Evolutionary conservation across 2,113 vertebrate genomes (phyloP).

Genomic region (Pterocles orientalis): DNA sequence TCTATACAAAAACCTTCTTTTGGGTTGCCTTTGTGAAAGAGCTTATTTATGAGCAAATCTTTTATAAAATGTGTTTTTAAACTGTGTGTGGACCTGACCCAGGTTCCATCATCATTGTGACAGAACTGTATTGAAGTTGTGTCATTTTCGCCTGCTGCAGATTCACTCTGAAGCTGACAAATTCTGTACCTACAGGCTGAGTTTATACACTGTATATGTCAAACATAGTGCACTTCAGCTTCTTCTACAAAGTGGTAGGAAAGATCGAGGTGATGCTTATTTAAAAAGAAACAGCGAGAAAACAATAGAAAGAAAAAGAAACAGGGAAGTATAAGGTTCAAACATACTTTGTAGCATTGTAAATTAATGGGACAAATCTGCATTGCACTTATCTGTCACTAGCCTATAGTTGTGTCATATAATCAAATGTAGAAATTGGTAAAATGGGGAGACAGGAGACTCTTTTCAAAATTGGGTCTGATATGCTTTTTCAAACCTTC

Average conservation of each 20-base stretch:
- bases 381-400: background rate
- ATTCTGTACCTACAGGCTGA: background rate
- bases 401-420: background rate
- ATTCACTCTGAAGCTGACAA: background rate
- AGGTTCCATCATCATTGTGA: background rate
- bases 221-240: background rate
- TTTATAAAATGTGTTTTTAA: background rate
- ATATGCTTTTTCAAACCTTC: background rate
- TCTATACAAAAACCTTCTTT: background rate
- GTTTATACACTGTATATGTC: background rate
- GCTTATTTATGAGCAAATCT: background rate
- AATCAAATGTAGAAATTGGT: background rate
- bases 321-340: background rate
- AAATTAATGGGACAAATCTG: background rate
- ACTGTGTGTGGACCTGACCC: background rate
- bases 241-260: background rate
- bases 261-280: background rate
- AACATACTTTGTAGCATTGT: background rate
- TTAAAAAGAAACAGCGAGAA: background rate
- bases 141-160: conserved; percentile 16
- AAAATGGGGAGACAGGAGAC: background rate
- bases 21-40: background rate
- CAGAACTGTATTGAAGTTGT: background rate
- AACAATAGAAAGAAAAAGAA: background rate
- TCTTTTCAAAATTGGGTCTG: background rate